Evolutionary conservation across 2,113 vertebrate genomes (phyloP).

Genomic region (Pampusana beccarii): DNA sequence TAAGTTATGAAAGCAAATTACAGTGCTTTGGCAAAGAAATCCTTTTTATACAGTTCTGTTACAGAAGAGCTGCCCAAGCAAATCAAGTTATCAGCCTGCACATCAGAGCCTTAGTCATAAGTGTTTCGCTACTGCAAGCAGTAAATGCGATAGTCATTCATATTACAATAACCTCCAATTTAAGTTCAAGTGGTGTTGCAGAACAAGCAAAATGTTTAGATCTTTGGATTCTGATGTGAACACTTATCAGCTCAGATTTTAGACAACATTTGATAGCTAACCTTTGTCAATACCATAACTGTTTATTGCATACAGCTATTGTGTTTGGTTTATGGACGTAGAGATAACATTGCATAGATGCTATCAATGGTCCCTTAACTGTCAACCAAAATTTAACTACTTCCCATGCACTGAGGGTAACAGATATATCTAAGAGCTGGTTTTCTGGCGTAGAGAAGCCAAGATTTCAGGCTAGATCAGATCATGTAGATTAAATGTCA

Average conservation of each 20-base stretch:
- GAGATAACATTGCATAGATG: neutral
- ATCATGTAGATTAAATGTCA: neutral
- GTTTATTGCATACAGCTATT: neutral
- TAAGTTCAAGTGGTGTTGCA: neutral
- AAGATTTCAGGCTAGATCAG: neutral
- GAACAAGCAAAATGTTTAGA: neutral
- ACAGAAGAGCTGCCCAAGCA: neutral
- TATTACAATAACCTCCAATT: neutral
- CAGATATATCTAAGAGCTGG: neutral
- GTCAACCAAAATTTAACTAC: neutral
- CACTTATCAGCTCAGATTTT: neutral
- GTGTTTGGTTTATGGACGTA: neutral
- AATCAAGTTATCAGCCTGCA: neutral
- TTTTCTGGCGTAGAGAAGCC: neutral
- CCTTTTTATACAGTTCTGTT: neutral
- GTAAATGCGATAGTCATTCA: neutral
- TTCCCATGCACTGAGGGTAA: neutral
- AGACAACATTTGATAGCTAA: neutral
- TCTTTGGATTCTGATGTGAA: neutral
- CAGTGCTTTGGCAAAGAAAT: neutral
- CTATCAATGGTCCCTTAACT: neutral
- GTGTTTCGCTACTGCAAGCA: neutral
- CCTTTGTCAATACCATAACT: neutral
- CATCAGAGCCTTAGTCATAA: neutral
- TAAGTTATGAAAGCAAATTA: neutral